Conservation (phyloP, 2,888 invertebrate species). For the Pogonocherus hispidulus region DNA sequence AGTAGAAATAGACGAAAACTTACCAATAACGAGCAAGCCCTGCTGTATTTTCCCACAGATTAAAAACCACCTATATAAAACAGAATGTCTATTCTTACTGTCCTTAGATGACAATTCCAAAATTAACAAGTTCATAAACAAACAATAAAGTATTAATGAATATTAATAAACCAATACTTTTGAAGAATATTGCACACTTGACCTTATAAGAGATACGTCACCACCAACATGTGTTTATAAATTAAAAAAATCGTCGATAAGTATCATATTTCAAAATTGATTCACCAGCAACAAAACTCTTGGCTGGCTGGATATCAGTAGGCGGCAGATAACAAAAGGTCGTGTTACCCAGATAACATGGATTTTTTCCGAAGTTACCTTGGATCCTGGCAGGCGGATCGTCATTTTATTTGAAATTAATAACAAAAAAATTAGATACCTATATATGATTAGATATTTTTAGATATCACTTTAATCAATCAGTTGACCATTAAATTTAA, state of each 20-base stretch:
- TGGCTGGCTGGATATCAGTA: conserved; percentile 5
- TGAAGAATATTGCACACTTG: not conserved
- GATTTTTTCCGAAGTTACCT: not conserved
- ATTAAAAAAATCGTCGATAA: not conserved
- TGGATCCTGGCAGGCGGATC: not conserved
- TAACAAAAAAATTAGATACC: no score
- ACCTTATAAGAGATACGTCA: not conserved
- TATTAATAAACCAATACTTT: not conserved
- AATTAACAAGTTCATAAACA: not conserved
- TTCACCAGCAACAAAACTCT: not conserved
- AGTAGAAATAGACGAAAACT: not conserved
- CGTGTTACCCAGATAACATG: conserved; percentile 1
- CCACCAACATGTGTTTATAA: not conserved
- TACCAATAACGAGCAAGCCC: no score
- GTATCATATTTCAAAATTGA: conserved; percentile 1
- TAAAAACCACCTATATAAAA: no score
- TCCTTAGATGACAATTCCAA: no score
- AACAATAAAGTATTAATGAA: not conserved
- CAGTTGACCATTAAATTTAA: no score
- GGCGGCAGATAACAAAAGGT: conserved; percentile 20
- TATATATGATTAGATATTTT: no score
- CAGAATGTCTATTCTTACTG: no score
- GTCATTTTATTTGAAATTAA: not conserved
- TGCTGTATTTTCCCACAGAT: no score
- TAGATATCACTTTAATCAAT: no score